Conservation (phyloP, 2,113 vertebrate genomes). For the Gavialis gangeticus region DNA sequence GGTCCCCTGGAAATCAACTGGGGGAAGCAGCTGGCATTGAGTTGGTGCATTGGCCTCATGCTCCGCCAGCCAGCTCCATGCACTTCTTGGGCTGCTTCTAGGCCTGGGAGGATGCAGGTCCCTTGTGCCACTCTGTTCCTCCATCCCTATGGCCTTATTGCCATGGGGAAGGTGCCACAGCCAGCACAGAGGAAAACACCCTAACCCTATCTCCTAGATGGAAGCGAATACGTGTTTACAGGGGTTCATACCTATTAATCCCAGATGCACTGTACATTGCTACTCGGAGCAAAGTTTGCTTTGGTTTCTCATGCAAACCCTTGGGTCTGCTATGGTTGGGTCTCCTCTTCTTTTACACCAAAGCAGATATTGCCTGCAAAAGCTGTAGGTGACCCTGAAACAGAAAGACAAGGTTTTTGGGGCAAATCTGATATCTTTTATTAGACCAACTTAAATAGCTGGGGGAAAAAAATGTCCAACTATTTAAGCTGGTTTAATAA, state of each 20-base stretch:
- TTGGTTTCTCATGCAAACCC: background rate
- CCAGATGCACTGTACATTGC: background rate
- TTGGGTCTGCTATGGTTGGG: background rate
- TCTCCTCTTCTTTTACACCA: background rate
- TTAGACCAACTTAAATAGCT: too few relatives aligned
- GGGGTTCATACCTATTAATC: background rate
- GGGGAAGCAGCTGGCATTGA: background rate
- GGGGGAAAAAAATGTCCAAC: too few relatives aligned
- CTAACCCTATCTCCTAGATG: background rate
- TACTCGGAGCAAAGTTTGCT: background rate
- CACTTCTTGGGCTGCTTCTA: rapidly evolving
- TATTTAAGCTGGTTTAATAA: too few relatives aligned
- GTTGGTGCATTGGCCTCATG: background rate
- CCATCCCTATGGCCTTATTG: background rate
- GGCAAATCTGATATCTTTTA: too few relatives aligned
- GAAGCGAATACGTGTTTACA: background rate
- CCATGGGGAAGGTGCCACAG: background rate
- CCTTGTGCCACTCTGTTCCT: background rate
- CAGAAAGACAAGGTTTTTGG: too few relatives aligned
- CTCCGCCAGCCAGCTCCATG: background rate
- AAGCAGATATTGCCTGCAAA: background rate
- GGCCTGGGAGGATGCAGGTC: background rate
- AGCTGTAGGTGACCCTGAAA: background rate
- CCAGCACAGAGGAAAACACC: background rate
- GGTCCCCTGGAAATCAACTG: background rate